These are phyloP conservation scores for Amblyraja radiata DNA, from an alignment of 2,797 vertebrate genomes.

Conservation along the genomic window DNA sequence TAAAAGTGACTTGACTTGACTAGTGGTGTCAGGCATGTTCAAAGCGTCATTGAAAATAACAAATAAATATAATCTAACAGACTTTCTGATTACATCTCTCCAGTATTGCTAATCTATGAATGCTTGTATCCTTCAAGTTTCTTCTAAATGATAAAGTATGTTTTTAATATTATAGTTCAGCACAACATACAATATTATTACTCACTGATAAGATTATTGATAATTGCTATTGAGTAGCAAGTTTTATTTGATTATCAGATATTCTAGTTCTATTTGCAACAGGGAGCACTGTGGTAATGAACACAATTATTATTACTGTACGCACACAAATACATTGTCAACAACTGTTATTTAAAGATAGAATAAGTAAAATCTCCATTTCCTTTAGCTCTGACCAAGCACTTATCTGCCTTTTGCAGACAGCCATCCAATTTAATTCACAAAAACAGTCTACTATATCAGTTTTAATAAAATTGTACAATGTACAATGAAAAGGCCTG, in stretches of 20 bases:
- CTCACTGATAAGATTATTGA: conserved; percentile 11
- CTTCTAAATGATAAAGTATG: background rate
- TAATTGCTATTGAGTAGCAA: background rate
- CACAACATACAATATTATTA: background rate
- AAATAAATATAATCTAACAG: background rate
- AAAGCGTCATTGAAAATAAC: background rate
- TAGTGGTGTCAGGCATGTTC: background rate
- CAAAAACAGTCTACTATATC: conserved; percentile 23
- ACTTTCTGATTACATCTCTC: background rate
- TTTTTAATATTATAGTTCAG: background rate
- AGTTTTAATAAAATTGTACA: conserved; percentile 34
- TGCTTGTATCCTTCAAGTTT: background rate
- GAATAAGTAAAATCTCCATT: conserved; percentile 26
- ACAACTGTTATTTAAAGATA: conserved; percentile 24
- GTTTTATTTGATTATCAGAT: background rate
- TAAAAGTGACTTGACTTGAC: no score
- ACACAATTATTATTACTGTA: background rate
- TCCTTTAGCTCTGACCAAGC: conserved; percentile 15
- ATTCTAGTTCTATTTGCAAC: conserved; percentile 1
- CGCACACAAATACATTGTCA: conserved; percentile 20
- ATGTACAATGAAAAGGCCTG: conserved; percentile 26
- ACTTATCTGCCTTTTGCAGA: conserved; percentile 27
- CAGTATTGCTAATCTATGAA: background rate
- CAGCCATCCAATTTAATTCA: conserved; percentile 31
- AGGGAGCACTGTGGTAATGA: background rate